Percentiles rank a stretch among this genome's conserved stretches.
phyloP scores from a whole-genome alignment of 1,140 invertebrate species.

The Venustaconcha ellipsiformis region DNA sequence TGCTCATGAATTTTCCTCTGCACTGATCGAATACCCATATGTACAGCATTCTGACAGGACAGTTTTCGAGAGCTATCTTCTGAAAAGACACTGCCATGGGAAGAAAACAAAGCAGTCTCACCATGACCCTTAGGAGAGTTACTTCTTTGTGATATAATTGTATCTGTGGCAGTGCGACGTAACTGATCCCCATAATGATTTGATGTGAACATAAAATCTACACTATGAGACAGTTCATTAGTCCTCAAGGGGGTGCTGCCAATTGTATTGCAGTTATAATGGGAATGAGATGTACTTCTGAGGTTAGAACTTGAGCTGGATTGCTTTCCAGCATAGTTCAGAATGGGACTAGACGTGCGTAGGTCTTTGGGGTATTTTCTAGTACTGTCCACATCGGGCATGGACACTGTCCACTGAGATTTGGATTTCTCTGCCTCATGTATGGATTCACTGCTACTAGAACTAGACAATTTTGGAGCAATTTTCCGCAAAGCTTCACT shows the following conservation, averaged over 20 bases:
- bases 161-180: slow-evolving; percentile 60
- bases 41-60: slow-evolving; percentile 56
- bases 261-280: slow-evolving; percentile 26
- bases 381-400: slow-evolving; percentile 11
- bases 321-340: slow-evolving; percentile 13
- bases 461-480: slow-evolving; percentile 57
- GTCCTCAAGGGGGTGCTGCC: slow-evolving; percentile 43
- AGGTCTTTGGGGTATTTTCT: slow-evolving; percentile 39
- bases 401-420: not conserved
- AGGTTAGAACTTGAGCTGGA: slow-evolving; percentile 28
- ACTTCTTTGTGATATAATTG: slow-evolving; percentile 50
- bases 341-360: slow-evolving; percentile 38
- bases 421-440: slow-evolving; percentile 1
- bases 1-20: slow-evolving; percentile 62
- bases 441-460: slow-evolving; percentile 53
- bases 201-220: slow-evolving; percentile 51
- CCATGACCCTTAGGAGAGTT: slow-evolving; percentile 36
- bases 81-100: slow-evolving; percentile 27
- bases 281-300: slow-evolving; percentile 6
- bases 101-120: slow-evolving; percentile 21
- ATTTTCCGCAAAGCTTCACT: slow-evolving; percentile 51
- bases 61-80: slow-evolving; percentile 51
- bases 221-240: slow-evolving; percentile 55
- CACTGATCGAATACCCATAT: slow-evolving; percentile 63
- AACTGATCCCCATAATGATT: slow-evolving; percentile 44